These are phyloP conservation scores for Delichon dasypus DNA, from an alignment of 2,797 vertebrate genomes.

Conservation along the genomic window DNA sequence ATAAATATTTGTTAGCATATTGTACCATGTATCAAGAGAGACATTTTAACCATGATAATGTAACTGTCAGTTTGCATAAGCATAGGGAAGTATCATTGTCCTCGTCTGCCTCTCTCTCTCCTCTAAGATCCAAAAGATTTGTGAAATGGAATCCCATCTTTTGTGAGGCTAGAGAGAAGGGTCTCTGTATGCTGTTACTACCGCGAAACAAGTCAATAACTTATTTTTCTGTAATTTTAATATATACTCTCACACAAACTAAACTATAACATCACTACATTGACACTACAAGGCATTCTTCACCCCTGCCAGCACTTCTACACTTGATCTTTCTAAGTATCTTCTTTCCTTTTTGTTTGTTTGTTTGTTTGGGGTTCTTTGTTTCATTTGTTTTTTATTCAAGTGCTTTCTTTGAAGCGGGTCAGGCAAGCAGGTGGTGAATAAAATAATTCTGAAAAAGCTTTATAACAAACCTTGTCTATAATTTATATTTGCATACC, in stretches of 20 bases:
- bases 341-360: neutral
- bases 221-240: neutral
- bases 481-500: constrained; percentile 52
- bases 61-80: neutral
- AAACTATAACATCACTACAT: neutral
- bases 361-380: neutral
- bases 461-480: neutral
- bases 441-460: neutral
- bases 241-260: neutral
- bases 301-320: neutral
- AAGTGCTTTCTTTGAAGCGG: neutral
- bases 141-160: neutral
- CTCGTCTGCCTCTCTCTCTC: neutral
- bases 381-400: neutral
- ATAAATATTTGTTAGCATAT: neutral
- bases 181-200: neutral
- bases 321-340: neutral
- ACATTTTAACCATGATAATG: neutral
- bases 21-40: neutral
- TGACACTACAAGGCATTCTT: neutral
- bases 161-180: neutral
- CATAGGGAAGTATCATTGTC: accelerated
- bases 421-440: neutral
- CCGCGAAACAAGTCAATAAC: neutral
- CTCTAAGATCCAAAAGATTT: neutral